Percentiles rank a stretch among this genome's conserved stretches.
Evolutionary conservation across 2,113 vertebrate genomes (phyloP).

Genomic region (Ciconia maguari): DNA sequence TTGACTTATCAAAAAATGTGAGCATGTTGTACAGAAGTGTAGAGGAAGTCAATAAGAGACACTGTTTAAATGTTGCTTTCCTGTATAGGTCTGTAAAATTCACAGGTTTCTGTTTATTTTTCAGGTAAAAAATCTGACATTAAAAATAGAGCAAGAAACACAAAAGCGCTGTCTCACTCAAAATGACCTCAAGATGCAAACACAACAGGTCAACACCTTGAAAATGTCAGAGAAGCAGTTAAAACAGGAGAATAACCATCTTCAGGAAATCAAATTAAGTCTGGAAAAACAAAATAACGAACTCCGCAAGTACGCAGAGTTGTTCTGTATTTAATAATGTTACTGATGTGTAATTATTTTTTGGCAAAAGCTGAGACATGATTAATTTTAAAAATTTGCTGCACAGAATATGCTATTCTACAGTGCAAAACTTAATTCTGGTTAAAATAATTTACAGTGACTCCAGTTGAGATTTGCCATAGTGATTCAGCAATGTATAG

Average conservation of each 20-base stretch:
- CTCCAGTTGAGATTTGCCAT: not conserved
- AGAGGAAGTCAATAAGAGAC: not conserved
- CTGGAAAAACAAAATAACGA: conserved; percentile 96
- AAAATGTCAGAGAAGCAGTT: conserved; percentile 95
- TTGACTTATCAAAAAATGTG: not conserved
- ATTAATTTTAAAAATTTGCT: not conserved
- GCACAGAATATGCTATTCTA: not conserved
- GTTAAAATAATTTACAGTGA: not conserved
- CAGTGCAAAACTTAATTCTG: not conserved
- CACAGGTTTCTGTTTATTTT: conserved; percentile 26
- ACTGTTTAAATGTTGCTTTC: not conserved
- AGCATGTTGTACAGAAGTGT: not conserved
- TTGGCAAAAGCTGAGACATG: not conserved
- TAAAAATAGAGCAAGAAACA: conserved; percentile 97
- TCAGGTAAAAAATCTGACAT: conserved; percentile 92
- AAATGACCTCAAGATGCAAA: conserved; percentile 95
- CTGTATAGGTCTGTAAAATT: not conserved
- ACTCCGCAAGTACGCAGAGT: conserved; percentile 87
- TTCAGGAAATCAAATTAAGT: conserved; percentile 91
- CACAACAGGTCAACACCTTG: conserved; percentile 90
- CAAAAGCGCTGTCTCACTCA: conserved; percentile 94
- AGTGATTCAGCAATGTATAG: not conserved
- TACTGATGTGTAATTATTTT: not conserved
- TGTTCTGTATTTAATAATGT: not conserved
- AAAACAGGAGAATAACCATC: conserved; percentile 95